Evolutionary conservation across 2,113 vertebrate species (phyloP).

Genomic region (Tragelaphus buxtoni): DNA sequence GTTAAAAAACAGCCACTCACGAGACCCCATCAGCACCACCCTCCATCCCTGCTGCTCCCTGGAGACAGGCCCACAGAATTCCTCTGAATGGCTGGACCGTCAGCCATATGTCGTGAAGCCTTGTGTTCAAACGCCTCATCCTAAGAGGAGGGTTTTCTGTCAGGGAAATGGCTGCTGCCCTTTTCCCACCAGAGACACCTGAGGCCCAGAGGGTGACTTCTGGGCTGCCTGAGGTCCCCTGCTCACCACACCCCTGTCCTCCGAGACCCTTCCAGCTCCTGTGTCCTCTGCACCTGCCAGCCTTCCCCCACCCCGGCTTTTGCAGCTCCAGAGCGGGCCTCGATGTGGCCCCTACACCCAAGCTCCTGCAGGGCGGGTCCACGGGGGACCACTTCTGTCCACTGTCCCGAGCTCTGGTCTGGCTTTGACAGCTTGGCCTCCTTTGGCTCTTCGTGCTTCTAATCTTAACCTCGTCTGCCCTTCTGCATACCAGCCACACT

Average conservation of each 20-base stretch:
- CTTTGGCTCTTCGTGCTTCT: background rate
- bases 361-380: background rate
- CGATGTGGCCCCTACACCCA: background rate
- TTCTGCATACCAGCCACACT: background rate
- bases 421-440: background rate
- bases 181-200: background rate
- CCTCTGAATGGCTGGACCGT: background rate
- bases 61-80: fast-evolving
- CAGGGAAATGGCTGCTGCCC: background rate
- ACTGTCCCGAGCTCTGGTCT: fast-evolving
- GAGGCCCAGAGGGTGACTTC: background rate
- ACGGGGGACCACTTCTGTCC: no score
- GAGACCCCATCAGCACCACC: background rate
- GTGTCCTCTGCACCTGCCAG: background rate
- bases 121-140: background rate
- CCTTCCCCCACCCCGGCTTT: background rate
- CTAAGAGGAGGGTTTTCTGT: background rate
- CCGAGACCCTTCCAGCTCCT: background rate
- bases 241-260: background rate
- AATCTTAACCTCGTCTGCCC: no score
- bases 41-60: fast-evolving
- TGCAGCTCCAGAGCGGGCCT: background rate
- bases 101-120: background rate
- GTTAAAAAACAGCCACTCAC: background rate
- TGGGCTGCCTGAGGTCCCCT: background rate